These are phyloP conservation scores for Pipistrellus pipistrellus DNA, from an alignment of 2,797 vertebrate species.

Conservation along the genomic window DNA sequence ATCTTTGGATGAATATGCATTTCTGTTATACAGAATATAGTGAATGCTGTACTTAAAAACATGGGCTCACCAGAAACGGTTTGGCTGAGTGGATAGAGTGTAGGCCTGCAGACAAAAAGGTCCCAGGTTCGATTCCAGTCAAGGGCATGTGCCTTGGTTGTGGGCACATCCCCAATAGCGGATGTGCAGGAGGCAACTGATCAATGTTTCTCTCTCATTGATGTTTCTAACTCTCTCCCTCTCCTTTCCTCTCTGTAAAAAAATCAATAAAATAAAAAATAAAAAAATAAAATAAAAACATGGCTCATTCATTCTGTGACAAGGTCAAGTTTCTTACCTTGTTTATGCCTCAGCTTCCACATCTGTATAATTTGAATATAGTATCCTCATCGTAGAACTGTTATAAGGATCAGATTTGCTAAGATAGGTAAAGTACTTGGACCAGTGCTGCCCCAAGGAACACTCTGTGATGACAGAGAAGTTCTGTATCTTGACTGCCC, in stretches of 20 bases:
- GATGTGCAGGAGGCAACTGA: no score
- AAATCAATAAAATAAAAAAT: no score
- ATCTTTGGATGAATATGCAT: neutral
- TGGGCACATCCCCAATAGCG: no score
- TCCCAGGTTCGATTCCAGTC: no score
- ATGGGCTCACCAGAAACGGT: no score
- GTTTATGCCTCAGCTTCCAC: neutral
- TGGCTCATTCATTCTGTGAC: neutral
- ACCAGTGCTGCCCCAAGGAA: neutral
- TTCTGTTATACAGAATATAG: neutral
- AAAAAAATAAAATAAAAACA: neutral
- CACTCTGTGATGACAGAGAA: neutral
- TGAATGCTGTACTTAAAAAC: slow-evolving; percentile 47
- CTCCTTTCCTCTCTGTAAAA: no score
- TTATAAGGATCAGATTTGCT: neutral
- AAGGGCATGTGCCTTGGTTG: no score
- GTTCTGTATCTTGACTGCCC: neutral
- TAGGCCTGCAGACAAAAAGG: no score
- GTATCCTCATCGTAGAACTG: neutral
- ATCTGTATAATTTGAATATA: neutral
- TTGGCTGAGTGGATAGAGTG: no score
- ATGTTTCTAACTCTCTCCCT: no score
- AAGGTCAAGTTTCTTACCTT: neutral
- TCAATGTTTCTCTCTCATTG: no score
- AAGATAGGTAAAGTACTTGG: neutral